A percentile compares a stretch with the other conserved stretches of the same genome.
Evolutionary conservation across 2,888 invertebrate species (phyloP).

Genomic region (Trisateles emortualis): DNA sequence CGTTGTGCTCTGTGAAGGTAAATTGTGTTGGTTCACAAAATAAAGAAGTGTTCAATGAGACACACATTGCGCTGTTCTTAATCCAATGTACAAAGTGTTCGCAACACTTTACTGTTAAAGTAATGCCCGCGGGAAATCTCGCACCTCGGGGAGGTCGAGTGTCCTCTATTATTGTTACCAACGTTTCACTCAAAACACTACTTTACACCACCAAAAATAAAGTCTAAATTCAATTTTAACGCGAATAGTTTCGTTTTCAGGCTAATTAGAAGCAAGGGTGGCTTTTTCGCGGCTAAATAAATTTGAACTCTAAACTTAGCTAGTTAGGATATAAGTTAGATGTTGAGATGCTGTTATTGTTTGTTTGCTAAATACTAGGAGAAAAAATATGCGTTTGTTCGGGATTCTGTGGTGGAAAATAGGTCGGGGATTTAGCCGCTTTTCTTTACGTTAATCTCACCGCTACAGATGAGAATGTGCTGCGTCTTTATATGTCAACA

Average conservation of each 20-base stretch:
- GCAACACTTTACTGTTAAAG: conserved; percentile 48
- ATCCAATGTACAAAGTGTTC: conserved; percentile 51
- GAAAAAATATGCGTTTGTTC: conserved; percentile 41
- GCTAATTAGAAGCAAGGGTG: conserved; percentile 81
- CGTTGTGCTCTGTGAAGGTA: too few species aligned
- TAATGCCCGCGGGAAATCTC: conserved; percentile 71
- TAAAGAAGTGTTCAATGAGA: neutral
- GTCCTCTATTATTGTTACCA: conserved; percentile 78
- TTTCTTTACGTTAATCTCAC: neutral
- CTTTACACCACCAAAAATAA: conserved; percentile 52
- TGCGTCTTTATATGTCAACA: too few species aligned
- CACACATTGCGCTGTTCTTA: conserved; percentile 35
- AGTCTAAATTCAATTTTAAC: conserved; percentile 36
- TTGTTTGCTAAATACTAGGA: conserved; percentile 45
- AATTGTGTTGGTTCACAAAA: too few species aligned
- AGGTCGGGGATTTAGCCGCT: neutral
- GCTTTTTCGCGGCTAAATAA: conserved; percentile 50
- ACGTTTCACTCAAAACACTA: conserved; percentile 34
- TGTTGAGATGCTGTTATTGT: conserved; percentile 32
- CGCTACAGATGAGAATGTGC: neutral
- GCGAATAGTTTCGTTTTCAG: conserved; percentile 71
- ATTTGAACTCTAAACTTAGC: conserved; percentile 57
- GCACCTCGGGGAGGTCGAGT: conserved; percentile 77
- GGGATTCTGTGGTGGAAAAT: conserved; percentile 29
- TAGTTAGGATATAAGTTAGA: conserved; percentile 41